These are phyloP conservation scores for Drosophila ficusphila DNA, from an alignment of 1,140 invertebrate species.

Conservation along the genomic window DNA sequence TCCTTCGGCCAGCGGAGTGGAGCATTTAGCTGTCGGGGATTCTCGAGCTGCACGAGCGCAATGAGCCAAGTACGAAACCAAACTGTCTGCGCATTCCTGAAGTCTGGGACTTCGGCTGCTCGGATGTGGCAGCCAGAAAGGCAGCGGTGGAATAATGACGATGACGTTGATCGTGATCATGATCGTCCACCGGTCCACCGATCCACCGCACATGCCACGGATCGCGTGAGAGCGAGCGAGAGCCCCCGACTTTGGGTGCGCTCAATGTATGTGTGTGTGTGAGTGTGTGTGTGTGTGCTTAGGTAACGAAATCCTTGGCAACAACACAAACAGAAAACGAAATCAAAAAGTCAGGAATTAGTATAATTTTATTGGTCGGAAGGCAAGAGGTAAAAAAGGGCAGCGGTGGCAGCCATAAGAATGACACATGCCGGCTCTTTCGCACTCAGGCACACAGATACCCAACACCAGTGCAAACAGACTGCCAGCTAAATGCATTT, in stretches of 20 bases:
- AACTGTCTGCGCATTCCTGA: conserved; percentile 71
- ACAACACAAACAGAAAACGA: conserved; percentile 70
- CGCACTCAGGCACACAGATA: conserved; percentile 48
- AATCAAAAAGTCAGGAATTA: conserved; percentile 82
- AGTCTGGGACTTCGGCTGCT: conserved; percentile 53
- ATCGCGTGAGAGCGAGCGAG: conserved; percentile 51
- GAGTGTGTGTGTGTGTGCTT: conserved; percentile 50
- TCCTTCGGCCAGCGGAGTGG: conserved; percentile 7
- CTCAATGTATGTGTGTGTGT: conserved; percentile 14
- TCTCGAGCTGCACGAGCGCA: conserved; percentile 72
- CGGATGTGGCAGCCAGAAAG: conserved; percentile 44
- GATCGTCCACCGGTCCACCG: too few species aligned
- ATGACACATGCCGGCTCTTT: conserved; percentile 64
- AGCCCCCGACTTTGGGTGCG: conserved; percentile 20
- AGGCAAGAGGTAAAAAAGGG: conserved; percentile 62
- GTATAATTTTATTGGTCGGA: conserved; percentile 82
- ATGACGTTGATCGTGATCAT: conserved; percentile 48
- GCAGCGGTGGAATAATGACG: conserved; percentile 29
- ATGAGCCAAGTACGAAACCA: conserved; percentile 77
- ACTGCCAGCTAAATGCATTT: conserved; percentile 64
- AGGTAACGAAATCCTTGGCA: conserved; percentile 77
- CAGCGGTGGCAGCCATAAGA: conserved; percentile 61
- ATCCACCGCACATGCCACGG: conserved; percentile 28
- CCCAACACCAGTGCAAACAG: conserved; percentile 40
- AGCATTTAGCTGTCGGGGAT: conserved; percentile 20